Conservation (phyloP, 2,888 invertebrate species). For the Branchellion lobata region DNA sequence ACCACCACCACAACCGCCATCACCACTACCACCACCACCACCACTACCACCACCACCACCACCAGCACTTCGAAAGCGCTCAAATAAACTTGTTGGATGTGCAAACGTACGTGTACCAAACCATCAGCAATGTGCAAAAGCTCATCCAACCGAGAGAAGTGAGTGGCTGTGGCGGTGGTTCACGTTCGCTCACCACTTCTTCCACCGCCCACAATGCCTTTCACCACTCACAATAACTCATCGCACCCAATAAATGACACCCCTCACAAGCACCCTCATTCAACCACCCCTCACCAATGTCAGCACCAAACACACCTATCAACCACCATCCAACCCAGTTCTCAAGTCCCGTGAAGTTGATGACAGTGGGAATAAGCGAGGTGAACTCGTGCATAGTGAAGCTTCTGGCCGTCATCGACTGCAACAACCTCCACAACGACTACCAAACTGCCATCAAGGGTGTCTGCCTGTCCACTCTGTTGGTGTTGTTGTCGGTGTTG, state of each 20-base stretch:
- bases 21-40: neutral
- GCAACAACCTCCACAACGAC: slow-evolving; percentile 30
- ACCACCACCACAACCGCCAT: too few relatives aligned
- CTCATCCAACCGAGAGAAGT: neutral
- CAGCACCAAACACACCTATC: neutral
- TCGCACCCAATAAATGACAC: too few relatives aligned
- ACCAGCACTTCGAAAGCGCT: slow-evolving; percentile 25
- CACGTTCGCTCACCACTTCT: neutral
- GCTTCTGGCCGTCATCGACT: slow-evolving; percentile 30
- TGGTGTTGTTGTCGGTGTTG: neutral
- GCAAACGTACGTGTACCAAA: neutral
- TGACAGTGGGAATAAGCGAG: slow-evolving; percentile 2
- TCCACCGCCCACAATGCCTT: neutral
- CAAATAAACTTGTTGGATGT: slow-evolving; percentile 20
- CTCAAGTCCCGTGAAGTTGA: neutral
- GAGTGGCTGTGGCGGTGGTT: neutral
- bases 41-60: neutral
- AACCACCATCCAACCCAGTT: neutral
- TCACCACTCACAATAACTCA: too few relatives aligned
- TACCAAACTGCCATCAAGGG: slow-evolving; percentile 24
- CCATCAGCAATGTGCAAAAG: neutral
- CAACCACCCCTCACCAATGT: too few relatives aligned
- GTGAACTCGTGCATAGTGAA: slow-evolving; percentile 16
- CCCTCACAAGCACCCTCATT: too few relatives aligned
- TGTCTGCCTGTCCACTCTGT: slow-evolving; percentile 23